These are phyloP conservation scores for Spicauda simplicius DNA, from an alignment of 2,888 invertebrate species.

Conservation along the genomic window DNA sequence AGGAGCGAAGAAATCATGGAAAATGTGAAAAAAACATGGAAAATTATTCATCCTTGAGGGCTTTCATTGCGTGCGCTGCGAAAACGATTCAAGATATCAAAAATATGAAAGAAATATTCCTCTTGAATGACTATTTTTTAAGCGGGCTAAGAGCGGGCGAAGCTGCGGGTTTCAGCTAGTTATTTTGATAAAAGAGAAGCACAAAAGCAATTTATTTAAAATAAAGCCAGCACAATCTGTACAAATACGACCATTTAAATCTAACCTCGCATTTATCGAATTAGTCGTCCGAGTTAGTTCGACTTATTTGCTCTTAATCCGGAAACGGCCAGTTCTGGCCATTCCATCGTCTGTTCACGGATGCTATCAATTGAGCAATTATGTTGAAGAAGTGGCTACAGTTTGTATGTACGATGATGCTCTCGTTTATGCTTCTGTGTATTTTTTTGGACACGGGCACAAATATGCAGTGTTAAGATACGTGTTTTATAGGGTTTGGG, in stretches of 20 bases:
- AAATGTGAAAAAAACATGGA: too few relatives aligned
- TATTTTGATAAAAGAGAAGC: too few relatives aligned
- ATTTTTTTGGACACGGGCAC: slow-evolving; percentile 20
- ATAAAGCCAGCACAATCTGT: slow-evolving; percentile 2
- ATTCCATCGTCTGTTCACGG: slow-evolving; percentile 61
- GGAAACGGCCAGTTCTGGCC: slow-evolving; percentile 55
- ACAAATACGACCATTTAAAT: slow-evolving; percentile 52
- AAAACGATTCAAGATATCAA: too few relatives aligned
- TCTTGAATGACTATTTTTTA: too few relatives aligned
- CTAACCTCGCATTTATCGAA: slow-evolving; percentile 51
- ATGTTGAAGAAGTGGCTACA: slow-evolving; percentile 54
- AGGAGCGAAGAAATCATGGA: too few relatives aligned
- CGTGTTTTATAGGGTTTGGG: slow-evolving; percentile 1
- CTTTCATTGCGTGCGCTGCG: too few relatives aligned
- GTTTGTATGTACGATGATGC: slow-evolving; percentile 18
- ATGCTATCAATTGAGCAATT: slow-evolving; percentile 79
- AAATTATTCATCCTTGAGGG: too few relatives aligned
- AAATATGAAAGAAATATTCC: too few relatives aligned
- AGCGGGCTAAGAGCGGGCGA: too few relatives aligned
- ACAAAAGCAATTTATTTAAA: too few relatives aligned
- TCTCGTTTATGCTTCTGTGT: slow-evolving; percentile 19
- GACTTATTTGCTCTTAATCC: slow-evolving; percentile 46
- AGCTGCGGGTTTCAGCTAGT: too few relatives aligned
- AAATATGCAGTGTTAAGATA: slow-evolving; percentile 12
- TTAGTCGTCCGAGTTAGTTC: slow-evolving; percentile 48